Conservation (phyloP, 2,113 vertebrate species). For the Macquaria australasica region DNA sequence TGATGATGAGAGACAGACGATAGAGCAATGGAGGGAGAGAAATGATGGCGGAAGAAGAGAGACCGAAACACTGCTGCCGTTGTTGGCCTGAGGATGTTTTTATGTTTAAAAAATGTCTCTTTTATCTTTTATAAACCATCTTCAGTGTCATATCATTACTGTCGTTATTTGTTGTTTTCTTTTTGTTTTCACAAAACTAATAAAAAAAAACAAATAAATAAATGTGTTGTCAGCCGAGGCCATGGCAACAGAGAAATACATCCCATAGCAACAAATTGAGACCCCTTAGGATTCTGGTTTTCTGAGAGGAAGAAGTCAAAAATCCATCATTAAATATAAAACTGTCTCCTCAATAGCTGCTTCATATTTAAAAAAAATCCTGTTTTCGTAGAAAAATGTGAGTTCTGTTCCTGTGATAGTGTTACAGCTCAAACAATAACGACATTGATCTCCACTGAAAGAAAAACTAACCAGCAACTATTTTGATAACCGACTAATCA, state of each 20-base stretch:
- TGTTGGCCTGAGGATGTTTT: slow-evolving; percentile 1
- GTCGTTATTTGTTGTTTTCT: no score
- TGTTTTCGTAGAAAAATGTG: not conserved
- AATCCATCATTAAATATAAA: not conserved
- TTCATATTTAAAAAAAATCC: not conserved
- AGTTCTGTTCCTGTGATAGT: not conserved
- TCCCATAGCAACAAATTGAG: not conserved
- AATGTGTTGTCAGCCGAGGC: slow-evolving; percentile 25
- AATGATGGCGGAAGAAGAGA: slow-evolving; percentile 17
- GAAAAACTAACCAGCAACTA: not conserved
- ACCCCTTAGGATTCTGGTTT: not conserved
- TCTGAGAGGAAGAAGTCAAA: not conserved
- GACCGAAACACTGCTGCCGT: slow-evolving; percentile 5
- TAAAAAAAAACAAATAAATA: no score
- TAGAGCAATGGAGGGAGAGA: slow-evolving; percentile 23
- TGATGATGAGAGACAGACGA: slow-evolving; percentile 67
- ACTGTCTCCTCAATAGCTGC: not conserved
- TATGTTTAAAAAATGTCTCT: no score
- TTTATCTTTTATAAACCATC: no score
- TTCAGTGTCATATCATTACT: no score
- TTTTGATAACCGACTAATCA: not conserved
- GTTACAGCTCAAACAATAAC: not conserved
- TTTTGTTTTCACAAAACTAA: no score
- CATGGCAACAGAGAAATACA: slow-evolving; percentile 13
- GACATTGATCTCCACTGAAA: not conserved